Percentiles rank a stretch among this genome's conserved stretches.
Conservation (phyloP, 1,140 invertebrate genomes). For the Zaprionus gabonicus region DNA sequence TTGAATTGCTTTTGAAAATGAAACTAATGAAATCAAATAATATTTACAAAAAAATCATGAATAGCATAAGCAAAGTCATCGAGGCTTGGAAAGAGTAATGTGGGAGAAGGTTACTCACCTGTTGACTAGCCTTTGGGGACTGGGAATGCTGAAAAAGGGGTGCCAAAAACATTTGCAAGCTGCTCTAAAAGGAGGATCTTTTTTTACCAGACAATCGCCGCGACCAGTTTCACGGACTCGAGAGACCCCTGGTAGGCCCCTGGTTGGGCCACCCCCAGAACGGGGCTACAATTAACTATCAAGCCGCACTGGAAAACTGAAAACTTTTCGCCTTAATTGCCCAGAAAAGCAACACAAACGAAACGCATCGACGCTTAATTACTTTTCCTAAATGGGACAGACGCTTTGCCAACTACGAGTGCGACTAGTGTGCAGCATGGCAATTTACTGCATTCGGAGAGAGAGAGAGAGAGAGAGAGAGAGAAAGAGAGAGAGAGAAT, state of each 20-base stretch:
- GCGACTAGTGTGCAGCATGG: not conserved
- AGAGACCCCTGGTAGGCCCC: not conserved
- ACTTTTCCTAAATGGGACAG: constrained; percentile 75
- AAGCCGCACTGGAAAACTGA: constrained; percentile 59
- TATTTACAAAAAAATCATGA: too few relatives aligned
- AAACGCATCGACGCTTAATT: constrained; percentile 80
- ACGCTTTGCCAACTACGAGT: constrained; percentile 20
- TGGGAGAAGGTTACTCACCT: not conserved
- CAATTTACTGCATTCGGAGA: too few relatives aligned
- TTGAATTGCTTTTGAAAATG: too few relatives aligned
- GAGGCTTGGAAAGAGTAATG: not conserved
- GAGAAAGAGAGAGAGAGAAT: not conserved
- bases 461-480: too few relatives aligned
- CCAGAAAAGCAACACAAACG: constrained; percentile 81
- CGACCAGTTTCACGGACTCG: constrained; percentile 12
- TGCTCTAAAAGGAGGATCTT: constrained; percentile 22
- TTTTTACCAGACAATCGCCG: constrained; percentile 34
- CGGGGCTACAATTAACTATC: constrained; percentile 66
- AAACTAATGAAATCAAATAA: too few relatives aligned
- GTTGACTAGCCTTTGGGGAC: constrained; percentile 30
- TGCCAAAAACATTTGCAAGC: constrained; percentile 25
- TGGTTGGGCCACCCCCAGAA: not conserved
- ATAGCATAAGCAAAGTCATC: too few relatives aligned
- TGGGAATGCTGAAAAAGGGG: not conserved
- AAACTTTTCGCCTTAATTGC: constrained; percentile 70